Base-by-base conservation (phyloP, 92 coral and sea anemone species). In the Palythoa heliodiscus region DNA sequence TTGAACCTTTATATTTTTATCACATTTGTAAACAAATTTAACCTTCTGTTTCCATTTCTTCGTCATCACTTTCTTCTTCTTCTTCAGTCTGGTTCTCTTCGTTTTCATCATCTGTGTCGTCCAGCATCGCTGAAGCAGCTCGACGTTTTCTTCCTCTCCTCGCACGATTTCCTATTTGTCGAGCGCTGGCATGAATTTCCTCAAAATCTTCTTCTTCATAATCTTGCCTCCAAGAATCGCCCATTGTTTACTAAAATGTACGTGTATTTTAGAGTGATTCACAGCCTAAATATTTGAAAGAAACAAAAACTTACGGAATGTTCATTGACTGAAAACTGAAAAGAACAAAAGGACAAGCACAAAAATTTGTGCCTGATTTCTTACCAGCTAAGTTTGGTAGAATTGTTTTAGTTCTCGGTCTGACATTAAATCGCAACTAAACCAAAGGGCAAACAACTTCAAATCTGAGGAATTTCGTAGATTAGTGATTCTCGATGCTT, bases 131-230 rank as follows among this genome's bases (percentile, higher is more conserved):
- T 50, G 78, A 66, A 11, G 83, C 61, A 10, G 89, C 75, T 58
- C 83, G 73, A 5, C 86, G 53, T 73, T 88, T 93, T 70, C 90
- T 89, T 55, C 77, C 50, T 83, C 91, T 77, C 13, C 68, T 82
- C 76, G 55, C 57, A 39, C 75, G 88, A 48, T 86, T 87, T 0
- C 58, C 61, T 73, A 50, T 82, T 53, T 82, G 87, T 72, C 87
- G 87, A 8, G 88, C 83, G 68, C 89, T 87, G 40, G 84, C 82
- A 71, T 52, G 61, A 52, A 80, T 88, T 1, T 91, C 91, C 79
- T 88, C 87, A 72, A 90, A 87, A 7, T 91, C 91, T 24, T 87
- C 95, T 43, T 68, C 72, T 17, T 77, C 91, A 23, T 78, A 52
- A 16, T 69, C 76, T 53, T 58, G 53, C 47, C 67, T 75, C 82